Evolutionary conservation across 2,113 vertebrate genomes (phyloP).

Genomic region (Bubalus kerabau): DNA sequence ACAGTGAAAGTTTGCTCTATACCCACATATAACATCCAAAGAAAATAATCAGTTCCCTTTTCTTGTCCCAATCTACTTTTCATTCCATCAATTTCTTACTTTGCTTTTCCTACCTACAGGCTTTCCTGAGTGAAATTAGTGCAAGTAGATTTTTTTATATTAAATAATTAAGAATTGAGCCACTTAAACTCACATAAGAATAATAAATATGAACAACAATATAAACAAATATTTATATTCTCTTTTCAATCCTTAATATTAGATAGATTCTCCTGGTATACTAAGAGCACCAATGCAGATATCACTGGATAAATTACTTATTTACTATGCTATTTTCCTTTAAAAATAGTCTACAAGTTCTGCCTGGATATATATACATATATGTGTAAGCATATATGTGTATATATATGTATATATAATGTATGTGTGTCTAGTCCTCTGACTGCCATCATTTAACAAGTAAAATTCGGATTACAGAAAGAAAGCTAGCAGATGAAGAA

Average conservation of each 20-base stretch:
- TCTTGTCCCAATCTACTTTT: background rate
- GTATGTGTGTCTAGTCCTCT: background rate
- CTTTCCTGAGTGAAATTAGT: background rate
- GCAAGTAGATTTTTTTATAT: background rate
- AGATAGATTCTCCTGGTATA: background rate
- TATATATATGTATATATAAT: background rate
- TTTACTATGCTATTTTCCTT: background rate
- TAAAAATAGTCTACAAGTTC: conserved; percentile 44
- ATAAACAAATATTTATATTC: conserved; percentile 15
- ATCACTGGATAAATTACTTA: background rate
- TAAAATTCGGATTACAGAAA: conserved; percentile 73
- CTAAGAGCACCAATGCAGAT: background rate
- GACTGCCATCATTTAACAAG: conserved; percentile 65
- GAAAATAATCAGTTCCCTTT: conserved; percentile 50
- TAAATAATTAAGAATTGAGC: background rate
- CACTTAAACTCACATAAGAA: conserved; percentile 1
- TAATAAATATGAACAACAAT: background rate
- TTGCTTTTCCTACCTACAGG: background rate
- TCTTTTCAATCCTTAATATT: background rate
- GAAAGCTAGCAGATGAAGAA: conserved; percentile 75
- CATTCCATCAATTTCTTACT: background rate
- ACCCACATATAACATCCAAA: conserved; percentile 61
- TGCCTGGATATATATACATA: background rate
- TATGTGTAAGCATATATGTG: background rate
- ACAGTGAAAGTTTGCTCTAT: conserved; percentile 64